Evolutionary conservation across 2,113 vertebrate genomes (phyloP).

Genomic region (Gyps fulvus): DNA sequence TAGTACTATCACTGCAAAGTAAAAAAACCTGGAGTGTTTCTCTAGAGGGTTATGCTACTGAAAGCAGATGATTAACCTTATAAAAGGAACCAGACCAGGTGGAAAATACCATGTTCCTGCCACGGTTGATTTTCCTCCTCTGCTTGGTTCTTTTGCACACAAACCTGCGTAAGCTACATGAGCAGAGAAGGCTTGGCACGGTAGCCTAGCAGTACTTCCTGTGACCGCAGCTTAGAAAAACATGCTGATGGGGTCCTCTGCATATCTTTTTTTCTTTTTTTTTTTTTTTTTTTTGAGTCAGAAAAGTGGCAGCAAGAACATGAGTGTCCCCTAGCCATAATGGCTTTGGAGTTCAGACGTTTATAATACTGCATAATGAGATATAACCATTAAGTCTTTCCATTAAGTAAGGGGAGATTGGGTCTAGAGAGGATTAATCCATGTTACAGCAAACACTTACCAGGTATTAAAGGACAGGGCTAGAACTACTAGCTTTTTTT

Average conservation of each 20-base stretch:
- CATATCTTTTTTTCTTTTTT: no score
- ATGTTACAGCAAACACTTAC: neutral
- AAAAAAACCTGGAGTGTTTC: neutral
- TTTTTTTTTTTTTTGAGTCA: neutral
- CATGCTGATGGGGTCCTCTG: fast-evolving
- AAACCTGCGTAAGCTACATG: neutral
- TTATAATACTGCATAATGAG: neutral
- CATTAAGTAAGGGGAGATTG: neutral
- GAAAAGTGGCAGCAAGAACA: neutral
- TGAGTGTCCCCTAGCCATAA: neutral
- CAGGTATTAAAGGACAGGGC: neutral
- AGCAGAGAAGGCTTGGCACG: fast-evolving
- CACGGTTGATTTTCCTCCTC: neutral
- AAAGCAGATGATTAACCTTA: neutral
- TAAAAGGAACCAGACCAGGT: neutral
- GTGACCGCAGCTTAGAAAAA: neutral
- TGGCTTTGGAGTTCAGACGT: neutral
- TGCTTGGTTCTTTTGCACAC: fast-evolving
- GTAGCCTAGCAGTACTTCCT: neutral
- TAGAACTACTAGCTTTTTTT: neutral
- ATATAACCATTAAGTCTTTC: neutral
- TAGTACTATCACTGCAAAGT: neutral
- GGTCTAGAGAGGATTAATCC: neutral
- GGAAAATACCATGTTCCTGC: neutral
- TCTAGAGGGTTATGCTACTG: neutral